Evolutionary conservation across 2,888 invertebrate genomes (phyloP), one percentile per base, ranked within the genome.

Genomic region (Lacanobia oleracea): DNA sequence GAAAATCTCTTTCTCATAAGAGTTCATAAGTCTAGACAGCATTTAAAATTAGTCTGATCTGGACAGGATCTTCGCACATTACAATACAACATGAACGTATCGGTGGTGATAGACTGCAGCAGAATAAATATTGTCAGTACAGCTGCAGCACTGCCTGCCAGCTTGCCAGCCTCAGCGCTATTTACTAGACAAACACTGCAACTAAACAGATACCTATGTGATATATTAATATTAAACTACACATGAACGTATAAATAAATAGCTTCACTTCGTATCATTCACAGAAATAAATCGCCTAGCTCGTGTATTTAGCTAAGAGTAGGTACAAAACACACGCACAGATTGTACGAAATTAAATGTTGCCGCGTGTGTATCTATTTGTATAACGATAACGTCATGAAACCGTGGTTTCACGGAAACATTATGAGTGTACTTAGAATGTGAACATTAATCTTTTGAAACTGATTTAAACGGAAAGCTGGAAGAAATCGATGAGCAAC

Each of bases 261-360:
- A 54, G 45, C 54, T 62, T 12, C 50, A 63, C 27, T 76, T 66
- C 61, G 62, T 45, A 76, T 56, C 72, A 68, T 64, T 75, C 37
- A 68, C 65, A 56, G 51, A 51, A 68, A 79, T 76, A 79, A 72
- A 76, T 76, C 61, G 51, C 27, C 5, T 7, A 16, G 21, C 65
- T 43, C 33, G 53, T 64, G 51, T 62, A 40, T 37, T 10, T 10
- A 45, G 33, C 23, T 18, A 16, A 33, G 5, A 3, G 33, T 33
- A 33, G 33, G 2, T 33, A 33, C 33, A 33, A 33, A 5, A 3
- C 12, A 59, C 2, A 50, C 43, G 51, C 40, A 59, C 45, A 37
- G 23, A 10, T 54, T 62, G 48, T 75, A 57, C 57, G n/a, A 67
- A 70, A 75, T 57, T 40, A 69, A 54, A 67, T 48, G 53, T 75